Conservation (phyloP, 2,888 invertebrate species). For the Eulithis prunata region DNA sequence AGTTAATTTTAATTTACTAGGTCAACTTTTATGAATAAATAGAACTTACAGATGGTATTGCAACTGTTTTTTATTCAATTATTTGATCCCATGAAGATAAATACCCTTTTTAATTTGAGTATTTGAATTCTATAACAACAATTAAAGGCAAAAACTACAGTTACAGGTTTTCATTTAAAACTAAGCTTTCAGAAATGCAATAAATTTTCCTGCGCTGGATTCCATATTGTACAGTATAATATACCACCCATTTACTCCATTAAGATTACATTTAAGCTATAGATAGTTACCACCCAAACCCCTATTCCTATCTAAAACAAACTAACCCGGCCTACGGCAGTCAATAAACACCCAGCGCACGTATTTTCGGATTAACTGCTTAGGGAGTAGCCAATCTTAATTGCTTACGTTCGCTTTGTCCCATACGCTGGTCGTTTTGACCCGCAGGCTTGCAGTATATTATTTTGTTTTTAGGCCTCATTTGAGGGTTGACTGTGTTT, state of each 20-base stretch:
- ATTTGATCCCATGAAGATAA: no score
- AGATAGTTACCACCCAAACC: constrained; percentile 42
- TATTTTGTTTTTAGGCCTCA: constrained; percentile 72
- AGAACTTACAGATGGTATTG: neutral
- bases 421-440: constrained; percentile 66
- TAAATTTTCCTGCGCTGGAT: no score
- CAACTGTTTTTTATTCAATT: no score
- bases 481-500: constrained; percentile 64
- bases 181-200: no score
- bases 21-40: constrained; percentile 27
- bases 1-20: constrained; percentile 46
- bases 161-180: no score
- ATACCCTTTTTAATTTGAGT: no score
- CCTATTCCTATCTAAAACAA: constrained; percentile 60
- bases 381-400: constrained; percentile 80
- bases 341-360: constrained; percentile 80
- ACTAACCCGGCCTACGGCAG: constrained; percentile 57
- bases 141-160: no score
- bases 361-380: constrained; percentile 81
- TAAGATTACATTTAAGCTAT: constrained; percentile 34
- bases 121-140: no score
- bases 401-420: constrained; percentile 69
- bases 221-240: constrained; percentile 23
- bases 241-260: constrained; percentile 23
- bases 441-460: constrained; percentile 69